phyloP scores from a whole-genome alignment of 2,113 vertebrate genomes.

The Ochotona curzoniae region DNA sequence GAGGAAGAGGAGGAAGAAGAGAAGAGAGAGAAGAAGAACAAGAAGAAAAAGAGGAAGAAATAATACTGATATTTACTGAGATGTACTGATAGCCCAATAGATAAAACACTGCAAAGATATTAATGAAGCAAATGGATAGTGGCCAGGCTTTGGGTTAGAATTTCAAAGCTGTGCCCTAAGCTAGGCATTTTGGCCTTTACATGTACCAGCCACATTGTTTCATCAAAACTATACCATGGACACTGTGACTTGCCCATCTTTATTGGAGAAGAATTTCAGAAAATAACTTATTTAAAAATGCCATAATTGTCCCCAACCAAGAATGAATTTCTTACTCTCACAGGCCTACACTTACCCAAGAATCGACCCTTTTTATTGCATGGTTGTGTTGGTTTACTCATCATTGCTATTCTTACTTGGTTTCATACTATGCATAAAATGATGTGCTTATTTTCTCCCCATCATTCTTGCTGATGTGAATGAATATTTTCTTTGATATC shows the following conservation, averaged over 20 bases:
- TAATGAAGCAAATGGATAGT: background rate
- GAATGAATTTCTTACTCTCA: background rate
- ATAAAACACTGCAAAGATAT: background rate
- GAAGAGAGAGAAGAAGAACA: background rate
- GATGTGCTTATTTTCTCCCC: background rate
- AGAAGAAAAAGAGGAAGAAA: background rate
- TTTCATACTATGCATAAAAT: background rate
- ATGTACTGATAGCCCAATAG: too few relatives aligned
- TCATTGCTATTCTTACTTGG: background rate
- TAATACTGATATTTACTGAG: too few relatives aligned
- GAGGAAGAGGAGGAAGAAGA: background rate
- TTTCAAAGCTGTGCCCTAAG: background rate
- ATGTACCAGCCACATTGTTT: background rate
- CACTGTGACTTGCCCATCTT: background rate
- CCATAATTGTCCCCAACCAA: background rate
- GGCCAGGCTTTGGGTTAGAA: background rate
- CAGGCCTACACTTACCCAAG: too few relatives aligned
- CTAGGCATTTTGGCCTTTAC: background rate
- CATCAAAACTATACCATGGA: background rate
- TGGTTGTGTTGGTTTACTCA: background rate
- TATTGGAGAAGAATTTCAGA: background rate
- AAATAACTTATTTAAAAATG: background rate
- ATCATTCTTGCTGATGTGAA: background rate
- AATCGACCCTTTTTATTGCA: background rate
- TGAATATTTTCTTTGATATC: background rate